Evolutionary conservation across 2,113 vertebrate genomes (phyloP).

Genomic region (Hystrix brachyura): DNA sequence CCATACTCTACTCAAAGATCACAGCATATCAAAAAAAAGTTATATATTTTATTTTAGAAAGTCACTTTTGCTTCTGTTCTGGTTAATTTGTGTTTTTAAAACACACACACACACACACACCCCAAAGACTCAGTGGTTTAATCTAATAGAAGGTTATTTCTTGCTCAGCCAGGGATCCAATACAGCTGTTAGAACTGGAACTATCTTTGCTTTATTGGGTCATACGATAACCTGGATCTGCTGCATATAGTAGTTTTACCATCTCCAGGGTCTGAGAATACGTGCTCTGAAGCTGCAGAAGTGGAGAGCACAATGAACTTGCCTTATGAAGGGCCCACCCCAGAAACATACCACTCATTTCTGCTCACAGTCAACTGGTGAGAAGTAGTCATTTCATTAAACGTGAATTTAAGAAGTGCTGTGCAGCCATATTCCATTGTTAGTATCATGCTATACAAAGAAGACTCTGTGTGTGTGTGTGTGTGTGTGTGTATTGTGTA

Average conservation of each 20-base stretch:
- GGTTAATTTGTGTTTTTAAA: neutral
- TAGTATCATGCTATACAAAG: neutral
- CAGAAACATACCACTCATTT: neutral
- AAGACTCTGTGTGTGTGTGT: neutral
- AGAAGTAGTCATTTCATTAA: neutral
- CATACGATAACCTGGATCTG: neutral
- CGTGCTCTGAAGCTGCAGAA: neutral
- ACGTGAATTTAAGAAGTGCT: neutral
- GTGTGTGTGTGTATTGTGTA: neutral
- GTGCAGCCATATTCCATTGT: neutral
- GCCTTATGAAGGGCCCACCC: neutral
- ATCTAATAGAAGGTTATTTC: neutral
- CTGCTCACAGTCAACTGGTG: neutral
- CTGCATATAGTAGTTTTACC: neutral
- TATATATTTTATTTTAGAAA: neutral
- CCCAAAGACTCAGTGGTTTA: neutral
- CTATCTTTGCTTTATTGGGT: neutral
- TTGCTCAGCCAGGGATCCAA: neutral
- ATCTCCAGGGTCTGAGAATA: neutral
- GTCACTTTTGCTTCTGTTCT: neutral
- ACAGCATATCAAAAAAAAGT: neutral
- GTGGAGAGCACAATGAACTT: neutral
- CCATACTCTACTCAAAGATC: neutral
- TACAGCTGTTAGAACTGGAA: neutral
- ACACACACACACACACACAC: neutral